Evolutionary conservation across 2,113 vertebrate species (phyloP), one percentile per base, ranked within the genome.

Genomic region (Cygnus buccinator): DNA sequence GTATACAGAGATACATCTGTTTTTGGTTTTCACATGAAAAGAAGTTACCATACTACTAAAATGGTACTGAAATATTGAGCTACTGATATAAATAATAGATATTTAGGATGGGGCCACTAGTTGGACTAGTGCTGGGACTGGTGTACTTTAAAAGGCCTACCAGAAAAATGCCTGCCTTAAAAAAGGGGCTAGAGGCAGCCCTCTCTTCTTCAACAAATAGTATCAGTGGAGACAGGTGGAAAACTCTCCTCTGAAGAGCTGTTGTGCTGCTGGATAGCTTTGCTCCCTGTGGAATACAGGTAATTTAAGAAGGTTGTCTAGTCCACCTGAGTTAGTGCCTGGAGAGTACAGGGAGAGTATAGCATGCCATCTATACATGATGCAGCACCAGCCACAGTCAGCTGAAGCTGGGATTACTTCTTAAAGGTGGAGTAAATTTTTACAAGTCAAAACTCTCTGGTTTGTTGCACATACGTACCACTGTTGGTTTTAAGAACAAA

Each of bases 261-360:
- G 6, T 44, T 35, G 57, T 74, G 29, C 29, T 67, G 18, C 44
- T 75, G 62, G 29, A n/a, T 3, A 10, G 4, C 15, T n/a, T 68
- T 48, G 8, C 1, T 94, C 4, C 5, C 14, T 59, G 0, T 8
- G 20, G 23, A 84, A 50, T 6, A 54, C 0, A 26, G 10, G 7
- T 25, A 71, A 16, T 62, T 75, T 26, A 57, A 52, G 18, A 67
- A 5, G 15, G 10, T 25, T 71, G 25, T 37, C 55, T 76, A 48
- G 26, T 76, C 10, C 17, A 28, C 19, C 33, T 13, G 52, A 67
- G 7, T 48, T 72, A 43, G 4, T 21, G 19, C 17, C 22, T 59
- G 37, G 76, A n/a, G 37, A 52, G 19, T 28, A 31, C 16, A 41
- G 31, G 23, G 25, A 67, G 29, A 4, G 29, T 14, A 55, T 20